Evolutionary conservation across 2,113 vertebrate genomes (phyloP).

Genomic region (Xyliphius kryptos): DNA sequence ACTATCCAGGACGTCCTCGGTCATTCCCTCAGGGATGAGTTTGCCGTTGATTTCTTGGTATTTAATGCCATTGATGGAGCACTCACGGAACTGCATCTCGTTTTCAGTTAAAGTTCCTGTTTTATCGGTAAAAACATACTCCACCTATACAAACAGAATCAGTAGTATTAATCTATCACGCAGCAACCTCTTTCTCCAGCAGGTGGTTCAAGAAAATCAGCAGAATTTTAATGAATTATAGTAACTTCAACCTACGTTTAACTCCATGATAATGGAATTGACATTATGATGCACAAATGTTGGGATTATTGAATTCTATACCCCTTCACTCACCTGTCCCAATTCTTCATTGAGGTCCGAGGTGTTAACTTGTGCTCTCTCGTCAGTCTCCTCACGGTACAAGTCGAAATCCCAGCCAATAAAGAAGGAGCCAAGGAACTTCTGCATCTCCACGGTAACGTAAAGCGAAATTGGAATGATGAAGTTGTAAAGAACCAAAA

Average conservation of each 20-base stretch:
- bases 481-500: constrained; percentile 96
- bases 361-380: constrained; percentile 97
- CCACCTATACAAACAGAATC: no score
- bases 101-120: constrained; percentile 97
- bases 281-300: no score
- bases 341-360: no score
- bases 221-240: no score
- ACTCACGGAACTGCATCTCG: constrained; percentile 96
- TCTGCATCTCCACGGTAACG: constrained; percentile 98
- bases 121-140: no score
- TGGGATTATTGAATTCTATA: no score
- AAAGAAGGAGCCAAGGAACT: constrained; percentile 97
- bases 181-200: no score
- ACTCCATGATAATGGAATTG: no score
- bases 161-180: no score
- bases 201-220: no score
- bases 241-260: no score
- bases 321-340: constrained; percentile 87
- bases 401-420: constrained; percentile 96
- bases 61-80: constrained; percentile 89
- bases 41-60: constrained; percentile 90
- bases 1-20: constrained; percentile 74
- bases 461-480: constrained; percentile 98
- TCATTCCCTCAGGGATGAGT: constrained; percentile 84
- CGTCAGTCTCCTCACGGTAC: constrained; percentile 88